Evolutionary conservation across 2,113 vertebrate species (phyloP).

Genomic region (Drymodes brunneopygia): DNA sequence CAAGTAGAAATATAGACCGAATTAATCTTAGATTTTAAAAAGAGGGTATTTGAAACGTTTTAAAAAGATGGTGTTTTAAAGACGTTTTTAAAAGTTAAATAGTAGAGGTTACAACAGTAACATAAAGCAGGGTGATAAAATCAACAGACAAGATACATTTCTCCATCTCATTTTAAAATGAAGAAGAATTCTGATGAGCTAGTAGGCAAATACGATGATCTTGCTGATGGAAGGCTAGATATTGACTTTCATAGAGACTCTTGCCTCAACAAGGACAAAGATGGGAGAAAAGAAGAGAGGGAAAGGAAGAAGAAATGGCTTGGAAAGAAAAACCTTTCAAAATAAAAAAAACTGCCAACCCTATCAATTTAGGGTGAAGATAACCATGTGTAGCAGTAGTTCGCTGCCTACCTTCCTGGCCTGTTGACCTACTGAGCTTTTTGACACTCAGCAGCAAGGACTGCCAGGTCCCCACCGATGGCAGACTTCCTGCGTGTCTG

Average conservation of each 20-base stretch:
- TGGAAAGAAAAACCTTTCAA: background rate
- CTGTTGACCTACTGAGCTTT: background rate
- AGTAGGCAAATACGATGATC: background rate
- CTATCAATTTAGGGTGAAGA: background rate
- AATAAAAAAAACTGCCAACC: background rate
- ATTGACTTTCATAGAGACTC: background rate
- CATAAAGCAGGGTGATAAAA: background rate
- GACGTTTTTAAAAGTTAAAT: background rate
- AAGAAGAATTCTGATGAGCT: background rate
- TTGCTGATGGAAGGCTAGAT: background rate
- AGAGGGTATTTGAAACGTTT: background rate
- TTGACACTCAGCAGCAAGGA: background rate
- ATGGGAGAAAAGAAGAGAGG: background rate
- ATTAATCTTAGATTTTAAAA: background rate
- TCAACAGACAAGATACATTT: background rate
- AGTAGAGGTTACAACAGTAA: background rate
- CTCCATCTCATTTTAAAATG: background rate
- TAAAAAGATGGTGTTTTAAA: background rate
- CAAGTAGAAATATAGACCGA: background rate
- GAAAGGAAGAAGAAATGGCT: background rate
- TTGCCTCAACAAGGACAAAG: background rate
- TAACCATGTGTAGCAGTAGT: background rate
- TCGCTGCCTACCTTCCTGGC: background rate
- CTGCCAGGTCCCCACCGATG: background rate
- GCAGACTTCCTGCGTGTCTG: background rate